Evolutionary conservation across 2,888 invertebrate genomes (phyloP).

Genomic region (Melanophora roralis): DNA sequence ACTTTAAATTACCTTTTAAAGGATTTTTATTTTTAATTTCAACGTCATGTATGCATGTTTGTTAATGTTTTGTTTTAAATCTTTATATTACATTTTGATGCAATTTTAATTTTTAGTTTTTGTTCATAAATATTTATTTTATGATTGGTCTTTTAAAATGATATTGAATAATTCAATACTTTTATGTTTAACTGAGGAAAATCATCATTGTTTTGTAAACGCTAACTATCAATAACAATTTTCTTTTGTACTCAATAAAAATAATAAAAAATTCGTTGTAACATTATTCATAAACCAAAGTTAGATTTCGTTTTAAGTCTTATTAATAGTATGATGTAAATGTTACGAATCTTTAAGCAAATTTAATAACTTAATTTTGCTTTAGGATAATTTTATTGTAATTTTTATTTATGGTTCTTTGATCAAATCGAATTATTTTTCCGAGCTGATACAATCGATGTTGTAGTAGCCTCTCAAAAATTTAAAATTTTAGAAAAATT

Average conservation of each 20-base stretch:
- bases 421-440: no score
- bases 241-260: slow-evolving; percentile 9
- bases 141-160: neutral
- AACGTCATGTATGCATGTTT: neutral
- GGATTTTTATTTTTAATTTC: slow-evolving; percentile 43
- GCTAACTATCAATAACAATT: neutral
- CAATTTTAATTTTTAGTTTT: slow-evolving; percentile 38
- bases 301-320: no score
- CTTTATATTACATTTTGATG: slow-evolving; percentile 24
- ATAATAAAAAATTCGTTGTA: no score
- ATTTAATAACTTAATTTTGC: no score
- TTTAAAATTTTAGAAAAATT: no score
- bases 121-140: neutral
- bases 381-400: no score
- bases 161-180: slow-evolving; percentile 66
- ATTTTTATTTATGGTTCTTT: no score
- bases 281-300: no score
- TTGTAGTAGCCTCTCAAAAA: no score
- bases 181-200: slow-evolving; percentile 1
- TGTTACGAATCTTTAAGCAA: no score
- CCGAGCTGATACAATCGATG: no score
- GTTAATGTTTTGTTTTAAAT: neutral
- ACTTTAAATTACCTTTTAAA: slow-evolving; percentile 52
- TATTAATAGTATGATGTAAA: no score
- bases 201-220: neutral